These are phyloP conservation scores for Centropus unirufus DNA, from an alignment of 2,113 vertebrate species.

Conservation along the genomic window DNA sequence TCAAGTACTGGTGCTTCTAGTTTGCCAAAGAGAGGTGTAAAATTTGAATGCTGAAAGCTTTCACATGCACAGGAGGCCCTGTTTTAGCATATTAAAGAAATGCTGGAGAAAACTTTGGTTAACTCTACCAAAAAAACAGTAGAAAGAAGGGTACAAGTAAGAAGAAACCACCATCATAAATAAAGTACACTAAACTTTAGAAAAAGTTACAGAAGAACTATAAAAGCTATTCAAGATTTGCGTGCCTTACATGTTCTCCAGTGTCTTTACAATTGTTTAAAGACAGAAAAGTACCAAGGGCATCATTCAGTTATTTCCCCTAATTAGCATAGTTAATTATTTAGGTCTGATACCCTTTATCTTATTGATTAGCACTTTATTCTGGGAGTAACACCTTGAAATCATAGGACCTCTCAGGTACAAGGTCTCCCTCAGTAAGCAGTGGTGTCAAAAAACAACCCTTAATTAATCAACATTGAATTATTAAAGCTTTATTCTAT, in stretches of 20 bases:
- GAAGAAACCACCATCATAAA: neutral
- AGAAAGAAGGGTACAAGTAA: neutral
- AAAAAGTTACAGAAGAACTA: neutral
- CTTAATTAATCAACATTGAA: neutral
- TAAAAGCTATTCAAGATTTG: neutral
- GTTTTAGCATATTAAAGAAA: neutral
- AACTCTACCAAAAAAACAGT: neutral
- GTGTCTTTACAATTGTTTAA: neutral
- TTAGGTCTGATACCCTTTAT: neutral
- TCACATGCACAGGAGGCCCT: rapidly evolving
- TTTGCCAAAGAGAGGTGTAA: neutral
- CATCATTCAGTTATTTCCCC: neutral
- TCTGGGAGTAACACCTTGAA: neutral
- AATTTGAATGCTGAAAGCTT: neutral
- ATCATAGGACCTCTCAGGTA: neutral
- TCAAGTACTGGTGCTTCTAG: neutral
- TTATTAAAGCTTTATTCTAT: neutral
- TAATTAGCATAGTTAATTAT: neutral
- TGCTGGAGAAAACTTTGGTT: neutral
- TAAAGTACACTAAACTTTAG: neutral
- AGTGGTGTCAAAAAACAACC: neutral
- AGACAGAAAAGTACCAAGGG: neutral
- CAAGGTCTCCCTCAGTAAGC: neutral
- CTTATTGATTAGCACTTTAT: neutral
- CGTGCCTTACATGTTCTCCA: rapidly evolving